Base-by-base conservation (phyloP, 2,113 vertebrate species). In the Coptodon bakossiorum region DNA sequence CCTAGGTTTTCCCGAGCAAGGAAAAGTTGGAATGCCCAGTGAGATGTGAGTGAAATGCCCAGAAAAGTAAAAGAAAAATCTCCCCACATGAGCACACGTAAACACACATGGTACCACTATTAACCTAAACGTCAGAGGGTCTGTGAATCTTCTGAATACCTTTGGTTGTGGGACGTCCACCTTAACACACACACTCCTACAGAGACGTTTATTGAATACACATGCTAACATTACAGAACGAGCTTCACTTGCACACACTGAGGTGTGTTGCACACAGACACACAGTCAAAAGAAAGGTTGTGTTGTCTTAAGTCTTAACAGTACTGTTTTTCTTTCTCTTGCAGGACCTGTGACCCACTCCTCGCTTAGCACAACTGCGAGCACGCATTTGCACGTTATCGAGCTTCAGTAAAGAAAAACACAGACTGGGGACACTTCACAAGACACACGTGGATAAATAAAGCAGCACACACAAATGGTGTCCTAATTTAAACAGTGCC, bases 221-320 rank as follows among this genome's bases (percentile, higher is more conserved):
- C 73, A 13, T 43, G 17, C 78, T 85, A 40, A 89, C 71, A 61
- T 53, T 66, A 24, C 27, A 53, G 83, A 82, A 31, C 19, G 27
- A 78, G 73, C 73, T 76, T 76, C 43, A 12, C 73, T 78, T 78
- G 16, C 71, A 68, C 88, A 87, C 90, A 86, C 89, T 90, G 85
- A 86, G 82, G 86, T 84, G 86, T 89, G 92, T 92, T 88, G 90
- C 90, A 22, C 73, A 22, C 24, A 13, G 66, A 79, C 66, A 73
- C 43, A 14, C 29, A 80, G 86, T 86, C 87, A 22, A 90, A 45
- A 93, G 89, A 89, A 84, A 90, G 94, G 76, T 87, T 84, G 88
- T 94, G 95, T 94, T 96, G 94, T 94, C 88, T 93, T 91, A 88
- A 88, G 91, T 90, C 87, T 93, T 86, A 93, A 82, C 90, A 82